These are phyloP conservation scores for Torymus texanus DNA, from an alignment of 2,888 invertebrate species.

Conservation along the genomic window DNA sequence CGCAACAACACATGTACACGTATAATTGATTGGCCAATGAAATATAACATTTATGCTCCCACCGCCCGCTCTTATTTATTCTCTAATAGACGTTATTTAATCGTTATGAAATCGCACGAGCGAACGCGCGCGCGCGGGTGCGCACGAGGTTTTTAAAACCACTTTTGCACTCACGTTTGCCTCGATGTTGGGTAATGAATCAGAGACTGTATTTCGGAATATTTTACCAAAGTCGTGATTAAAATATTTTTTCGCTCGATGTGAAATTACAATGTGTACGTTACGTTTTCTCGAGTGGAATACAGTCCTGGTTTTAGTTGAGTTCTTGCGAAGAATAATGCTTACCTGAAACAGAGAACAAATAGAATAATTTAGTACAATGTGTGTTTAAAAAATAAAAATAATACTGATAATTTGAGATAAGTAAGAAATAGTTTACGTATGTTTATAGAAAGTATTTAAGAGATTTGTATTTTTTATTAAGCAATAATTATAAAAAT, in stretches of 20 bases:
- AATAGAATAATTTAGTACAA: slow-evolving; percentile 4
- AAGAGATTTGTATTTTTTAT: background rate
- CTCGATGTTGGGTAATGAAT: background rate
- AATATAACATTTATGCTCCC: slow-evolving; percentile 16
- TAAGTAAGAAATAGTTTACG: background rate
- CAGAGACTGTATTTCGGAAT: background rate
- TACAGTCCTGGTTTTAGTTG: background rate
- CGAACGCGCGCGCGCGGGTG: background rate
- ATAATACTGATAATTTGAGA: no score
- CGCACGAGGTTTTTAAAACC: no score
- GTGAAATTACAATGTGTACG: background rate
- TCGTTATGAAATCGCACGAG: slow-evolving; percentile 23
- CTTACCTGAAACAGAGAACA: slow-evolving; percentile 36
- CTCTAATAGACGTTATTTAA: slow-evolving; percentile 28
- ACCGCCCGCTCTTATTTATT: slow-evolving; percentile 7
- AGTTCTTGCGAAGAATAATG: background rate
- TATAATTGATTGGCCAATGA: slow-evolving; percentile 35
- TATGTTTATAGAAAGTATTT: background rate
- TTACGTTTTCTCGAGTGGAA: background rate
- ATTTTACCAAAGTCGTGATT: no score
- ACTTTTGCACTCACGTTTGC: background rate
- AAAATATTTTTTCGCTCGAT: no score
- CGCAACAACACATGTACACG: background rate
- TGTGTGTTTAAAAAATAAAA: background rate
- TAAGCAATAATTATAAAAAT: background rate